Conservation (phyloP, 2,113 vertebrate species). For the Megaleporinus macrocephalus region DNA sequence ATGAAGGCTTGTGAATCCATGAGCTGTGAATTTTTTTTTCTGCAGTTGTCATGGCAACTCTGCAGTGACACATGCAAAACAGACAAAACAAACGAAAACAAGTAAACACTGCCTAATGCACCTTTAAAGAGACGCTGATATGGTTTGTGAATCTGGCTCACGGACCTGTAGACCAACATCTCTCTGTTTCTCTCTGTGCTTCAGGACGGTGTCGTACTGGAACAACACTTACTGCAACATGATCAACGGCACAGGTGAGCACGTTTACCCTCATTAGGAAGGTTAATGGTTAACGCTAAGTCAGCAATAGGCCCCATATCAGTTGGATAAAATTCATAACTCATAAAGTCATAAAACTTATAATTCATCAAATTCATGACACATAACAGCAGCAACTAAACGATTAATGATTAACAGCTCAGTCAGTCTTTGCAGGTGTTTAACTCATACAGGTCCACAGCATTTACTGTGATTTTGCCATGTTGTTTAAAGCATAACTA, state of each 20-base stretch:
- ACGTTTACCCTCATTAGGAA: neutral
- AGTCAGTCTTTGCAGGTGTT: neutral
- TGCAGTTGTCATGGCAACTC: constrained; percentile 28
- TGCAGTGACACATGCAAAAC: constrained; percentile 23
- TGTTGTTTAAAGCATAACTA: too few species aligned
- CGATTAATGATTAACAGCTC: neutral
- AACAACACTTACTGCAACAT: constrained; percentile 81
- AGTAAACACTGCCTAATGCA: neutral
- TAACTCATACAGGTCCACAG: neutral
- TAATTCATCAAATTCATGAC: neutral
- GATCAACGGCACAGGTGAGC: constrained; percentile 94
- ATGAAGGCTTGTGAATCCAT: neutral
- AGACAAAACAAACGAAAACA: constrained; percentile 21
- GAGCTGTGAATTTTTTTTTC: neutral
- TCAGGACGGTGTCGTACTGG: constrained; percentile 86
- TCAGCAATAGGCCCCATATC: neutral
- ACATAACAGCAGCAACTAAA: neutral
- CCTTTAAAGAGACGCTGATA: neutral
- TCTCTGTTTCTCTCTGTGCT: neutral
- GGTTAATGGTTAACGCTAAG: neutral
- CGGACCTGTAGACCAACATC: neutral
- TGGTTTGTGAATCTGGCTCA: neutral
- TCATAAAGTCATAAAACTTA: too few species aligned
- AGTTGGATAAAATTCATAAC: neutral
- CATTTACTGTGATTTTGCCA: too few species aligned